Evolutionary conservation across 2,113 vertebrate species (phyloP), one percentile per base, ranked within the genome.

Genomic region (Asarcornis scutulata): DNA sequence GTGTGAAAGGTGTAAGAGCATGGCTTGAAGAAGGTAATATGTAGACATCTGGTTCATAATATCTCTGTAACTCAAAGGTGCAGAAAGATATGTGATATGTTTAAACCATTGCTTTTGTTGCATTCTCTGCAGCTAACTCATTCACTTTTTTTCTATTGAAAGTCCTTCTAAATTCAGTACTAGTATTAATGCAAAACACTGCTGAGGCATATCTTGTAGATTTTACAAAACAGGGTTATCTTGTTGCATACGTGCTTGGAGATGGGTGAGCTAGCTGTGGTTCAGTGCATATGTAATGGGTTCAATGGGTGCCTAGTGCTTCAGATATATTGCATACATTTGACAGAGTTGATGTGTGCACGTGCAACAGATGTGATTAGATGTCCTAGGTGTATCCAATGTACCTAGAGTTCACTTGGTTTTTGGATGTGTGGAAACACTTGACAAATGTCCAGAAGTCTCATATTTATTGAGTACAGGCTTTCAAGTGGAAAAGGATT

Each of bases 331-430:
- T 38, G 1, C 10, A 13, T 5, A 15, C 4, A 6, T 6, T n/a
- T 73, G 59, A 23, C 11, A 29, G 5, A 13, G 20, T 31, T 17
- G 6, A 7, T 48, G 32, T 58, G 12, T 3, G 1, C 11, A 8
- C 8, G 15, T 15, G 38, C 6, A 26, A 53, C 11, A 40, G 20
- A 52, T 21, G 34, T 85, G 36, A 34, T 9, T 48, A 44, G 42
- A 34, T 77, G 32, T 38, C 86, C 7, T 23, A 71, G 11, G 11
- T n/a, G 11, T 82, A 25, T 5, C 6, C 9, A 18, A 26, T 25
- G 8, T 7, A 46, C 6, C 4, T 20, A 25, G 17, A 27, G 0
- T 59, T 79, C 46, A 0, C 15, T 16, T 17, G 15, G 22, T 2
- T 25, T 83, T 50, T 69, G 63, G 27, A 15, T 62, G 16, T 26